Base-by-base conservation (phyloP, 2,797 vertebrate genomes). In the Pagetopsis macropterus region DNA sequence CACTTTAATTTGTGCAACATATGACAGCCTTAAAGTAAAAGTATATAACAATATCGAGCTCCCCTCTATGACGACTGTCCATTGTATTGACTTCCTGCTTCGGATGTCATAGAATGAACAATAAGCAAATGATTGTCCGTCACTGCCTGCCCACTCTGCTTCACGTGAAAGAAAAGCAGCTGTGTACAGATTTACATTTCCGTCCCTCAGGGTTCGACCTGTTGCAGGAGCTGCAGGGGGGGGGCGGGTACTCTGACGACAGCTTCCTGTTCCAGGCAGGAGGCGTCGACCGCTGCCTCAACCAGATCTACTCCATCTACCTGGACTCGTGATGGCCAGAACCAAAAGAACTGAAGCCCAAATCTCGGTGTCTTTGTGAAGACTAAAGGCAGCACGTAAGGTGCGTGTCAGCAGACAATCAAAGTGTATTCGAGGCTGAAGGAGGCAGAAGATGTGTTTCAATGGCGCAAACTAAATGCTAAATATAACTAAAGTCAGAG, bases 291-390 rank as follows among this genome's bases (percentile, higher is more conserved):
- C 90, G 89, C 84, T 90, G 88, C 84, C 90, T 92, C 75, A 88
- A 74, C 65, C 91, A 93, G 86, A 89, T 93, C 75, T 90, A 87
- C 75, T 92, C 92, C 76, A 78, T 93, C 74, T 94, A 93, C 79
- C 80, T 89, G 85, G 92, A 93, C 86, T 93, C 90, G 2, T 92
- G 83, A 94, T 80, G 52, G 44, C 49, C 48, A 21, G 2, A 52
- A 45, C 40, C 40, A 31, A 57, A 67, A 15, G 27, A 68, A 27
- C 9, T 27, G 31, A 46, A 46, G 14, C n/a, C 12, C 5, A 16
- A 66, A 60, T 58, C 50, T 7, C 40, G 40, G 69, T 21, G 44
- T 54, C 66, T 48, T 55, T 14, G 19, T 3, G 23, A 21, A 5
- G 11, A 69, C 16, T 14, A 54, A 72, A 27, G n/a, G n/a, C 49